Conservation (phyloP, 2,113 vertebrate genomes). For the Anolis sagrei region DNA sequence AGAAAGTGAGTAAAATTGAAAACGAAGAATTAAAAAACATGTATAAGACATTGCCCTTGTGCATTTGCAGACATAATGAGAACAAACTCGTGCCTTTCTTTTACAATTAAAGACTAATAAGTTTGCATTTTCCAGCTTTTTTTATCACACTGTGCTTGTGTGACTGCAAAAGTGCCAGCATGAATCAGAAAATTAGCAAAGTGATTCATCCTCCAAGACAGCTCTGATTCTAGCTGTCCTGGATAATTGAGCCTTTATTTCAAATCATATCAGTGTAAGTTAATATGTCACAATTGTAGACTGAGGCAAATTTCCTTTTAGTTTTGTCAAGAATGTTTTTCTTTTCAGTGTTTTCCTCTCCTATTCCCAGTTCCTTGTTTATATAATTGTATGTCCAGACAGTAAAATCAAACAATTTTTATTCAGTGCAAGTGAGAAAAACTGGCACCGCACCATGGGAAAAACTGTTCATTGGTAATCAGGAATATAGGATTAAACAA, state of each 20-base stretch:
- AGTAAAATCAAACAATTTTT: background rate
- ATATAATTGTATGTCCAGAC: background rate
- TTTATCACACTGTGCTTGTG: constrained; percentile 17
- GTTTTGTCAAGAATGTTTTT: background rate
- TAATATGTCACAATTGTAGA: constrained; percentile 25
- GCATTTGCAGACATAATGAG: background rate
- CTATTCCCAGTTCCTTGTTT: background rate
- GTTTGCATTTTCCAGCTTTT: constrained; percentile 37
- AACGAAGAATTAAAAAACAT: background rate
- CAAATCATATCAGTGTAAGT: constrained; percentile 45
- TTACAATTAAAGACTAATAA: constrained; percentile 32
- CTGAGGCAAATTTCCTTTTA: background rate
- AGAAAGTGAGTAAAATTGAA: constrained; percentile 21
- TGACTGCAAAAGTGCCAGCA: constrained; percentile 14
- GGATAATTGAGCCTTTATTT: constrained; percentile 41
- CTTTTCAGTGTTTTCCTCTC: background rate
- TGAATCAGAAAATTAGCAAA: constrained; percentile 43
- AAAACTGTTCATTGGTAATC: background rate
- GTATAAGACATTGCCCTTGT: constrained; percentile 4
- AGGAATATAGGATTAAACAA: background rate
- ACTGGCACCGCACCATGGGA: background rate
- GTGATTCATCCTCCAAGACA: constrained; percentile 54
- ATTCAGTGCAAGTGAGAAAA: background rate
- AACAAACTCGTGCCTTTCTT: constrained; percentile 23
- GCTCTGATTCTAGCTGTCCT: constrained; percentile 50